Percentiles rank a stretch among this genome's conserved stretches.
These are phyloP conservation scores for Ambastaia sidthimunki DNA, from an alignment of 2,797 vertebrate species.

Conservation along the genomic window DNA sequence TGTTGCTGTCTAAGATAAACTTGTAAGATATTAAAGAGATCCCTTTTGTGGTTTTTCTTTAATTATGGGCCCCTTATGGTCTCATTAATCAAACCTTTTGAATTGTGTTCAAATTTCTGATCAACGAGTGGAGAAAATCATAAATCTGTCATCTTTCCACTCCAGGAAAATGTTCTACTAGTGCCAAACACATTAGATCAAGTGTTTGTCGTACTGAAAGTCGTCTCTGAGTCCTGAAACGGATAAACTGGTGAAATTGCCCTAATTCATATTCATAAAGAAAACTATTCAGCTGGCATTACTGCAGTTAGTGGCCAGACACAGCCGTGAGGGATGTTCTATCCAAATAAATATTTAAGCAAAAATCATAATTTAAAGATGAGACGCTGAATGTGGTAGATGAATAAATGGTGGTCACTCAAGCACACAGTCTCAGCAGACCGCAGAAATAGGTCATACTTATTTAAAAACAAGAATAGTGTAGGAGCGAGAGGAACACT, in stretches of 20 bases:
- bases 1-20: neutral
- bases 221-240: slow-evolving; percentile 16
- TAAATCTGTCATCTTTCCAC: slow-evolving; percentile 14
- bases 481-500: neutral
- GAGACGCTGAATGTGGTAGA: slow-evolving; percentile 71
- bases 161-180: slow-evolving; percentile 13
- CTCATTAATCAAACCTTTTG: neutral
- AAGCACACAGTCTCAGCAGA: slow-evolving; percentile 45
- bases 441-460: slow-evolving; percentile 53
- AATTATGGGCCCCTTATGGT: neutral
- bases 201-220: neutral
- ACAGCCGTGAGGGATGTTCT: slow-evolving; percentile 64
- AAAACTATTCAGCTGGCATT: slow-evolving; percentile 58
- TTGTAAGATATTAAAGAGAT: neutral
- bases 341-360: slow-evolving; percentile 76
- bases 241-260: slow-evolving; percentile 38
- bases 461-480: slow-evolving; percentile 39
- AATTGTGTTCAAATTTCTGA: slow-evolving; percentile 3
- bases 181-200: slow-evolving; percentile 33
- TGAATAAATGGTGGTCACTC: slow-evolving; percentile 66
- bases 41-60: neutral
- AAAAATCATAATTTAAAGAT: slow-evolving; percentile 77
- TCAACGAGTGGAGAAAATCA: neutral
- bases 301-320: slow-evolving; percentile 67
- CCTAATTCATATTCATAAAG: slow-evolving; percentile 46